These are phyloP conservation scores for Embiotoca jacksoni DNA, from an alignment of 2,113 vertebrate species.

Conservation along the genomic window DNA sequence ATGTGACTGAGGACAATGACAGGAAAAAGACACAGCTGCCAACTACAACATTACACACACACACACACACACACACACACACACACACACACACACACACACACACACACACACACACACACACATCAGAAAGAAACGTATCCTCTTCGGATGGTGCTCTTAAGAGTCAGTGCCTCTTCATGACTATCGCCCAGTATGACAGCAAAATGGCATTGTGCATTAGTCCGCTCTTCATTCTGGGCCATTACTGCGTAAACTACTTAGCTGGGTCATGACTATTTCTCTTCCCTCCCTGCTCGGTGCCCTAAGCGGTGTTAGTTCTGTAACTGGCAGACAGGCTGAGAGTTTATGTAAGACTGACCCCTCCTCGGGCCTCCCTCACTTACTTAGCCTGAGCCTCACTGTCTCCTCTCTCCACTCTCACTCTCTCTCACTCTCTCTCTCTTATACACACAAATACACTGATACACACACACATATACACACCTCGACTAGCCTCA, in stretches of 20 bases:
- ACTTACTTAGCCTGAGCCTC: conserved; percentile 72
- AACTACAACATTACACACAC: conserved; percentile 62
- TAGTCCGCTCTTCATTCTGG: conserved; percentile 55
- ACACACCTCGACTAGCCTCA: conserved; percentile 74
- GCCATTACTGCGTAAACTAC: conserved; percentile 70
- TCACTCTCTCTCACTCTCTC: conserved; percentile 48
- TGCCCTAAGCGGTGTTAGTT: conserved; percentile 77
- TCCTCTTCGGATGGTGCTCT: conserved; percentile 35
- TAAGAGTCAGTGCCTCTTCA: conserved; percentile 19
- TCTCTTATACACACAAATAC: conserved; percentile 53
- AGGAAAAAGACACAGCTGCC: conserved; percentile 80
- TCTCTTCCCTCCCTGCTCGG: conserved; percentile 59
- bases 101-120: conserved; percentile 1
- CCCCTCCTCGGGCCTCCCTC: conserved; percentile 78
- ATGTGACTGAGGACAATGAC: conserved; percentile 78
- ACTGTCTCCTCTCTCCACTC: conserved; percentile 66
- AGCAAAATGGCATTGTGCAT: conserved; percentile 65
- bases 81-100: conserved; percentile 31
- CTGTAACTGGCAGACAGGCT: conserved; percentile 76
- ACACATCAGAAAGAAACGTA: conserved; percentile 37
- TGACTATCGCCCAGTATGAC: conserved; percentile 36
- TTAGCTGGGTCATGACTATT: conserved; percentile 75
- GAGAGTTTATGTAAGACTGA: conserved; percentile 82
- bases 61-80: conserved; percentile 27
- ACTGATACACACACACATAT: conserved; percentile 45